These are phyloP conservation scores for Platyura marginata DNA, from an alignment of 1,140 invertebrate species.

Conservation along the genomic window DNA sequence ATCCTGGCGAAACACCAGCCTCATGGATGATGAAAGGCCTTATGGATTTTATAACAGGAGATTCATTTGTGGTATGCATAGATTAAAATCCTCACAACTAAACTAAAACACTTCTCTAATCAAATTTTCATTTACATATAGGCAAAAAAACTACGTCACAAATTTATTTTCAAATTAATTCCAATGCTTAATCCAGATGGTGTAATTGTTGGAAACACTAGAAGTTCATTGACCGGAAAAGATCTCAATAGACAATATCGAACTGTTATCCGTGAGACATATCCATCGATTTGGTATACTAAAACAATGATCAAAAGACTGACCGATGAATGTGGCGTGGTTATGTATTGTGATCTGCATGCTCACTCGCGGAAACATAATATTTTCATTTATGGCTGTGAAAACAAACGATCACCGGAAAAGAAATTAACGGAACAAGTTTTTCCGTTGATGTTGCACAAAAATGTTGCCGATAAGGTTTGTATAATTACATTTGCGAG, in stretches of 20 bases:
- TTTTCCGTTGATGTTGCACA: conserved; percentile 81
- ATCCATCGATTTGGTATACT: conserved; percentile 87
- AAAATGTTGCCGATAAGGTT: conserved; percentile 83
- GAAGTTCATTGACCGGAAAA: conserved; percentile 73
- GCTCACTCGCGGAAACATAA: conserved; percentile 89
- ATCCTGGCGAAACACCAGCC: conserved; percentile 89
- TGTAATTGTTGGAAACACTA: conserved; percentile 75
- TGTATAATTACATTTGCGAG: not conserved
- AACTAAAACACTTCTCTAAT: not conserved
- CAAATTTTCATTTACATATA: conserved; percentile 16
- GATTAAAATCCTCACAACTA: too few relatives aligned
- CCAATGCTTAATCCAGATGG: conserved; percentile 95
- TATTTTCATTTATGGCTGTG: conserved; percentile 92
- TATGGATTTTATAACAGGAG: conserved; percentile 77
- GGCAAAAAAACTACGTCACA: conserved; percentile 66
- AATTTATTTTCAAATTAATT: conserved; percentile 90
- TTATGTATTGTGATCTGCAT: conserved; percentile 89
- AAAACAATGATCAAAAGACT: conserved; percentile 72
- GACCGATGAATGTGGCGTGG: conserved; percentile 79
- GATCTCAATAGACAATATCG: conserved; percentile 79
- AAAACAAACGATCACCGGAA: conserved; percentile 61
- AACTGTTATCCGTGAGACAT: conserved; percentile 71
- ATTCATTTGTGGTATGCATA: conserved; percentile 36
- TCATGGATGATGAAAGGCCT: conserved; percentile 96
- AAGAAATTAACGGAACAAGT: conserved; percentile 69